A percentile compares a stretch with the other conserved stretches of the same genome.
Evolutionary conservation across 2,797 vertebrate genomes (phyloP).

Genomic region (Perodicticus potto): DNA sequence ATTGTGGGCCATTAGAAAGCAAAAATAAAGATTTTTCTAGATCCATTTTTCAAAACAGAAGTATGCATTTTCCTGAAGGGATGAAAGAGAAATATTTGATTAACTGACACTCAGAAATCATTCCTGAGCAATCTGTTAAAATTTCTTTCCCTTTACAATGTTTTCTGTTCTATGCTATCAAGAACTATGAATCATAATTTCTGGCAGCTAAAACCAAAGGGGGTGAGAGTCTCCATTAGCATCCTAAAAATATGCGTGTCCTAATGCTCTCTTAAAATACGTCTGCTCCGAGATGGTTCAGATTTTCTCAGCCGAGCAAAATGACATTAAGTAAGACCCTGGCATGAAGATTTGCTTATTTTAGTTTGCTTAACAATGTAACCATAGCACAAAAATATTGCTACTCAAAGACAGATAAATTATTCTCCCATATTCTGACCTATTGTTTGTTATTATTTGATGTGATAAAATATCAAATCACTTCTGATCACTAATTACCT

Average conservation of each 20-base stretch:
- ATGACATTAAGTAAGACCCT: slow-evolving; percentile 76
- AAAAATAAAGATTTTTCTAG: slow-evolving; percentile 77
- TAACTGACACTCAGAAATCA: slow-evolving; percentile 78
- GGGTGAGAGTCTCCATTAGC: slow-evolving; percentile 83
- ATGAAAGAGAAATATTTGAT: slow-evolving; percentile 77
- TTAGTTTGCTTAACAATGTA: slow-evolving; percentile 77
- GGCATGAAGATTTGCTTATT: slow-evolving; percentile 81
- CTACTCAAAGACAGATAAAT: slow-evolving; percentile 64
- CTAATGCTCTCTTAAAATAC: slow-evolving; percentile 77
- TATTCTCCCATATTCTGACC: slow-evolving; percentile 66
- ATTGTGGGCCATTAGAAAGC: slow-evolving; percentile 71
- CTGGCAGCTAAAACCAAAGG: slow-evolving; percentile 83
- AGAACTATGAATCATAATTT: slow-evolving; percentile 86
- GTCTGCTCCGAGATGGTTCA: slow-evolving; percentile 79
- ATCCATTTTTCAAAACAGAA: slow-evolving; percentile 76
- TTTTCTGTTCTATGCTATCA: slow-evolving; percentile 85
- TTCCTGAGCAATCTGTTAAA: slow-evolving; percentile 78
- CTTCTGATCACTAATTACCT: slow-evolving; percentile 65
- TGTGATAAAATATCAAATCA: neutral
- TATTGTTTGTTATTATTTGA: slow-evolving; percentile 58
- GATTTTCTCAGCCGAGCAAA: slow-evolving; percentile 80
- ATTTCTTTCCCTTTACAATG: slow-evolving; percentile 63
- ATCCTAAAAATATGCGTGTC: slow-evolving; percentile 79
- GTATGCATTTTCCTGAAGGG: slow-evolving; percentile 70
- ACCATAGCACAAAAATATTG: slow-evolving; percentile 75